Conservation (phyloP, 2,113 vertebrate species). For the Odontophorus gujanensis region DNA sequence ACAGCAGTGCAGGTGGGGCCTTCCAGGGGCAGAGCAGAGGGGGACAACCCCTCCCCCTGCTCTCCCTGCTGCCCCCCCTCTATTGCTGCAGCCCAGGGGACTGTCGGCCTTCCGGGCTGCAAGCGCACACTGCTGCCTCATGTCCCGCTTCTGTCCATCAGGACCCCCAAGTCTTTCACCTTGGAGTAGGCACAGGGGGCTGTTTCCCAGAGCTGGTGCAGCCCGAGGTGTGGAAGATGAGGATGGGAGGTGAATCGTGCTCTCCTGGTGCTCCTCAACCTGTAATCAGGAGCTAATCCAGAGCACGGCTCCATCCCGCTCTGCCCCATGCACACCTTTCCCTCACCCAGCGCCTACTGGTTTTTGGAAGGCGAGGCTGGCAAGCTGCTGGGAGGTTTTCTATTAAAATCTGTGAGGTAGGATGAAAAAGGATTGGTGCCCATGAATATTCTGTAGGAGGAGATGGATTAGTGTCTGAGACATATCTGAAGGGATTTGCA, state of each 20-base stretch:
- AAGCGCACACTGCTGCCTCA: too few species aligned
- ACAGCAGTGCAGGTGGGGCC: too few species aligned
- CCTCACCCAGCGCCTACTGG: not conserved
- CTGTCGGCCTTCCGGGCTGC: too few species aligned
- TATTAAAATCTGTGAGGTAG: not conserved
- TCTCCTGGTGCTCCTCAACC: not conserved
- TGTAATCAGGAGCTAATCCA: not conserved
- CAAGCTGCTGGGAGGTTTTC: not conserved
- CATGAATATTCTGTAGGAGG: conserved; percentile 39
- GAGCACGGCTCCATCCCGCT: fast-evolving
- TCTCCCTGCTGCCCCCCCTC: too few species aligned
- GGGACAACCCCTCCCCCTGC: too few species aligned
- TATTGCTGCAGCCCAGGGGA: too few species aligned
- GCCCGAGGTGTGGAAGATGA: not conserved
- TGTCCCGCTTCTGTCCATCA: too few species aligned
- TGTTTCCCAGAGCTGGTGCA: not conserved
- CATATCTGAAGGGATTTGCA: conserved; percentile 68
- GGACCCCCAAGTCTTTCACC: too few species aligned
- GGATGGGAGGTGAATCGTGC: not conserved
- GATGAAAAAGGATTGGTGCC: not conserved
- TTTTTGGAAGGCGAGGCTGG: not conserved
- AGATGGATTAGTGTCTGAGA: conserved; percentile 47
- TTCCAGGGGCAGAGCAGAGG: too few species aligned
- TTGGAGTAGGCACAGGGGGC: not conserved
- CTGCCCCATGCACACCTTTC: not conserved